phyloP scores from a whole-genome alignment of 2,797 vertebrate species.

The Octomys mimax region DNA sequence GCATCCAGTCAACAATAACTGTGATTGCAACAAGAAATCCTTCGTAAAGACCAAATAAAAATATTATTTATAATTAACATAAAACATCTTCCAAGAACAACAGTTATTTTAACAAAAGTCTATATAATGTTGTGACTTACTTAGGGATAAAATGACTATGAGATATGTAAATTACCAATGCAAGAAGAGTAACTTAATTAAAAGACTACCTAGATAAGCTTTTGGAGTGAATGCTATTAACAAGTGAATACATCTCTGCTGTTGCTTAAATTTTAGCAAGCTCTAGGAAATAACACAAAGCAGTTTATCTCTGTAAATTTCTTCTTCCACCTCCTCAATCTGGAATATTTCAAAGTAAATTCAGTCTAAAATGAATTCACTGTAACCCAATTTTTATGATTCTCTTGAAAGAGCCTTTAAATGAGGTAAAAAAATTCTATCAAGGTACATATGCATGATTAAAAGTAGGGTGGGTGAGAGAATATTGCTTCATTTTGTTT shows the following conservation, averaged over 20 bases:
- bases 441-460: neutral
- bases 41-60: conserved; percentile 7
- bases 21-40: neutral
- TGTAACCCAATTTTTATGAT: neutral
- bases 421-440: neutral
- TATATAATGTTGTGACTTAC: neutral
- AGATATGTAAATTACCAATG: neutral
- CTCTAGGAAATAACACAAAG: neutral
- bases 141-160: conserved; percentile 34
- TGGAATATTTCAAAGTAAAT: neutral
- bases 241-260: neutral
- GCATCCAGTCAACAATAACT: neutral
- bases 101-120: conserved; percentile 51
- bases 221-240: neutral
- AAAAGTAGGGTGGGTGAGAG: neutral
- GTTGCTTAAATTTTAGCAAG: neutral
- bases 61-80: conserved; percentile 35
- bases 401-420: conserved; percentile 7
- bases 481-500: neutral
- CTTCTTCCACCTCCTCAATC: neutral
- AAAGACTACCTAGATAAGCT: neutral
- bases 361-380: neutral
- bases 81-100: conserved; percentile 11
- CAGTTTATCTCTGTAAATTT: neutral
- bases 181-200: conserved; percentile 25